Base-by-base conservation (phyloP, 2,113 vertebrate genomes). In the Perca schrenkii region DNA sequence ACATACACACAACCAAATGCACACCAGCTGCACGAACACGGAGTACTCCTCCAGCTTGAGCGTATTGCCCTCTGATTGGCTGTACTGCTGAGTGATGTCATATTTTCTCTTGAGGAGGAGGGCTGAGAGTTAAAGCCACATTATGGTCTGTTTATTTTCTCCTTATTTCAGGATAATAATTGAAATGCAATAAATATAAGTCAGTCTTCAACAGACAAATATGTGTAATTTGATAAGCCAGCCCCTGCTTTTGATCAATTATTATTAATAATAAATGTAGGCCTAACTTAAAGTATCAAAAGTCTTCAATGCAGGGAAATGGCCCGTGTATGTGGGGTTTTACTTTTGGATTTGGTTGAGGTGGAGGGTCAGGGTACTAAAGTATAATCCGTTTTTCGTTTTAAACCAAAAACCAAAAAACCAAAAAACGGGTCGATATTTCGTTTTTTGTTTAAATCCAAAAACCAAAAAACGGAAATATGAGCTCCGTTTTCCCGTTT, bases 121-220 rank as follows among this genome's bases (percentile, higher is more conserved):
- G 70, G 57, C 58, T 34, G 67, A 47, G 72, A 68, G 87, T 95
- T 94, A 93, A 95, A 95, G 93, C 88, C 86, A 85, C 85, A 93
- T 73, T 77, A 73, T 77, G 80, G 11, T 69, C 64, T 83, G 79
- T 85, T 92, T 80, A 80, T 78, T 63, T 90, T 66, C 70, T 76
- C 22, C 53, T 77, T 28, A 28, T 14, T 22, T 10, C 58, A 53
- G 11, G 31, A 47, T 15, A 4, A 50, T 65, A 0, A 46, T 19
- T 43, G 52, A 28, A 16, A 36, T 2, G 19, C 34, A 8, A 16
- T 36, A 7, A 54, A 40, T 17, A 8, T 4, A 28, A 3, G 22
- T 31, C 5, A 16, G n/a, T 34, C 11, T 61, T 60, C 7, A 13
- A 61, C 47, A 17, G 21, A 52, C 17, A 66, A 12, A 15, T 50